Conservation (phyloP, 2,113 vertebrate genomes). For the Myiagra hebetior region DNA sequence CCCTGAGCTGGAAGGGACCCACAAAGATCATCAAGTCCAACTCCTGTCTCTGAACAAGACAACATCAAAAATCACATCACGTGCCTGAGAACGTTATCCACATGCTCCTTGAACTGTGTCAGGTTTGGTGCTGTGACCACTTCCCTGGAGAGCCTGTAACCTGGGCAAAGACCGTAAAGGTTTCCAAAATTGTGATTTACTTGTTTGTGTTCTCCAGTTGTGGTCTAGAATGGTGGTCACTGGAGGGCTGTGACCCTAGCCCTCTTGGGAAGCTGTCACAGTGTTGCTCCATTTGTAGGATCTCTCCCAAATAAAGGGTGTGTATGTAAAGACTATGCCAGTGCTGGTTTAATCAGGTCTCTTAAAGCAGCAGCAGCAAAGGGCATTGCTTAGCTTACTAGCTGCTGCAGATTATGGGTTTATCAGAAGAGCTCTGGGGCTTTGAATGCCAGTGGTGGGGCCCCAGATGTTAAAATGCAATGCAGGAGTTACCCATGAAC, state of each 20-base stretch:
- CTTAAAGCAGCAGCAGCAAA: background rate
- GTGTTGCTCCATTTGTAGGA: background rate
- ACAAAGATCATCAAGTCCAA: background rate
- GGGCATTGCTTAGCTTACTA: background rate
- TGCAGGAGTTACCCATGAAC: background rate
- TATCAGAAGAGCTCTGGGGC: background rate
- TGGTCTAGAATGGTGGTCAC: background rate
- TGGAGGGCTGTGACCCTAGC: background rate
- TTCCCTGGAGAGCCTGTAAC: background rate
- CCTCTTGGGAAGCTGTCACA: background rate
- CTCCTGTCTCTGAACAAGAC: background rate
- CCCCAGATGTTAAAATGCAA: background rate
- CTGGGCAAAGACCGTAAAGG: background rate
- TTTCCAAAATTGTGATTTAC: background rate
- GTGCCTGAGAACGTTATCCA: accelerated
- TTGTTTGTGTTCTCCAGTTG: background rate
- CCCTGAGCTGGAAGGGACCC: background rate
- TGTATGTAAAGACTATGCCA: background rate
- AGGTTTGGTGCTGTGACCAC: background rate
- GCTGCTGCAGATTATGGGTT: background rate
- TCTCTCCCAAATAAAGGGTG: background rate
- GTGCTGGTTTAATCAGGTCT: background rate
- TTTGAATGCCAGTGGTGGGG: background rate
- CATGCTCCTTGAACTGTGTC: background rate
- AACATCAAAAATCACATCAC: background rate